A percentile compares a stretch with the other conserved stretches of the same genome.
These are phyloP conservation scores for Meghimatium bilineatum DNA, from an alignment of 2,888 invertebrate genomes.

Conservation along the genomic window DNA sequence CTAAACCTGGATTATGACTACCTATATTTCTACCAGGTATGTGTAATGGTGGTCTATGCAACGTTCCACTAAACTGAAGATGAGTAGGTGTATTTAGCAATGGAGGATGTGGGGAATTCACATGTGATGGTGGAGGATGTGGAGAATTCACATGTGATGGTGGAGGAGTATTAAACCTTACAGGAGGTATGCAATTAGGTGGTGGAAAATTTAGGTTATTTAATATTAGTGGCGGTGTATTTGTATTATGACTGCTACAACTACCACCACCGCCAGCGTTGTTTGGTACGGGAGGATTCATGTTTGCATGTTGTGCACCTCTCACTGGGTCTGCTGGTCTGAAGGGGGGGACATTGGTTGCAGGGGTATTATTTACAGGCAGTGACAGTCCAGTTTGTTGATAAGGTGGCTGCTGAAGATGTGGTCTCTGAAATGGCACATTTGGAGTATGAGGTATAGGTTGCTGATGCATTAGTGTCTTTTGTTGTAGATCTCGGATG, in stretches of 20 bases:
- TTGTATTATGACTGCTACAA: background rate
- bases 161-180: background rate
- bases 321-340: background rate
- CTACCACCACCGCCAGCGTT: background rate
- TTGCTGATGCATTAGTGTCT: conserved; percentile 9
- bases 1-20: background rate
- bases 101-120: background rate
- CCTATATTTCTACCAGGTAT: background rate
- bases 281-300: background rate
- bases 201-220: background rate
- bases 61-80: background rate
- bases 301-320: background rate
- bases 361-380: background rate
- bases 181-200: background rate
- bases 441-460: background rate
- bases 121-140: background rate
- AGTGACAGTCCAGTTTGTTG: background rate
- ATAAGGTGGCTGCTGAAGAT: background rate
- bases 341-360: background rate
- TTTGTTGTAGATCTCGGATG: conserved; percentile 32
- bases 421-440: background rate
- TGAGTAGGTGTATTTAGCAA: background rate
- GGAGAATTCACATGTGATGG: background rate
- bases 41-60: background rate
- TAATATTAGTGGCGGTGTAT: background rate